Evolutionary conservation across 1,140 invertebrate species (phyloP), one percentile per base, ranked within the genome.

Genomic region (Campoletis sonorensis): DNA sequence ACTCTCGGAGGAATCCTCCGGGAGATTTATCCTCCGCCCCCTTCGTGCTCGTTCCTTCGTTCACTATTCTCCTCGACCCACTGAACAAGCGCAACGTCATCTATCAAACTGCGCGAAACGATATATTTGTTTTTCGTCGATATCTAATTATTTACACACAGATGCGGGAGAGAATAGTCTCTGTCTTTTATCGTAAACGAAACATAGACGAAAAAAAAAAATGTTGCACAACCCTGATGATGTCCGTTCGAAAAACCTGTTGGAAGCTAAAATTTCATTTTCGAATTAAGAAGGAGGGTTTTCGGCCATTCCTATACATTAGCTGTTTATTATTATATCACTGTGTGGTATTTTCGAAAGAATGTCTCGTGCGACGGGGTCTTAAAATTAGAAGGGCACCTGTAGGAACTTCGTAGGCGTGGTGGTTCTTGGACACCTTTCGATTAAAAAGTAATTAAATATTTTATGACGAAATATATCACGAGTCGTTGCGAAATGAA

Each of bases 91-190:
- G 61, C 89, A 90, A 85, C 89, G 90, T 91, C 90, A 91, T 91
- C 90, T 91, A 91, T 91, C 90, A 91, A 87, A 89, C 89, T 89
- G 88, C 84, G 89, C 89, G 88, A 90, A 90, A 90, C 88, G 88
- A 91, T 91, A 91, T 91, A 91, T 91, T 91, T 91, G 90, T 91
- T 91, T 91, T 91, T 88, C 85, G 85, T 84, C 85, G 86, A 84
- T 83, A 87, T 87, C 88, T 91, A 91, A 91, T 91, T 91, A 91
- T 90, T 91, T 91, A 90, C 86, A 88, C 81, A 49, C 40, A 45
- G 40, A 45, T 45, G 37, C 37, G 40, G 40, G 81, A 83, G 77
- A 26, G 61, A 67, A 67, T 67, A 67, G 61, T 23, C 83, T 67
- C 23, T 8, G 18, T 4, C 10, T 27, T 11, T 67, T 16, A 77